phyloP scores from a whole-genome alignment of 2,113 vertebrate species.

The Ellobius talpinus region DNA sequence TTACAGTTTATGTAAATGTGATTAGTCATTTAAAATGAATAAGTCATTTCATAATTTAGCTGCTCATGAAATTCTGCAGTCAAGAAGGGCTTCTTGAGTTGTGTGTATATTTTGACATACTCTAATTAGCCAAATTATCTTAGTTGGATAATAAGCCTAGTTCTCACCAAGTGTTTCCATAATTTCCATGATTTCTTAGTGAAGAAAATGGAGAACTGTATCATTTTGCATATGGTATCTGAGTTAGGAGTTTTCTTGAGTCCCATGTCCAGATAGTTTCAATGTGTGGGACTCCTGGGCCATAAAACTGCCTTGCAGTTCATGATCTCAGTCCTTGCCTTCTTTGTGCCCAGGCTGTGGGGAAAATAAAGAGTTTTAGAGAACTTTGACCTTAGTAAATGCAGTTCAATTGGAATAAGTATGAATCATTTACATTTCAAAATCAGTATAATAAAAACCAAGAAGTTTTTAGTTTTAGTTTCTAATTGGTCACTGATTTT shows the following conservation, averaged over 20 bases:
- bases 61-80: not conserved
- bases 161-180: not conserved
- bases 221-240: not conserved
- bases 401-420: not conserved
- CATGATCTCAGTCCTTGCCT: not conserved
- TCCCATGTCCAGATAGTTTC: not conserved
- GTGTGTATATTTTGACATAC: conserved; percentile 33
- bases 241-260: not conserved
- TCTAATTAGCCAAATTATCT: conserved; percentile 21
- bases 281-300: not conserved
- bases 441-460: not conserved
- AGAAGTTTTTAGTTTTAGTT: not conserved
- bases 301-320: not conserved
- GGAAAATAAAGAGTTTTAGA: not conserved
- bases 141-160: conserved; percentile 53
- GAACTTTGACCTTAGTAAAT: not conserved
- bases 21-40: conserved; percentile 53
- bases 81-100: not conserved
- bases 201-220: not conserved
- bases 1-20: conserved; percentile 43
- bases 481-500: not conserved
- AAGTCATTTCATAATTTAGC: conserved; percentile 42
- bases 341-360: not conserved
- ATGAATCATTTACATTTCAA: conserved; percentile 26
- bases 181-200: conserved; percentile 34